These are phyloP conservation scores for Amphipoea lucens DNA, from an alignment of 2,888 invertebrate species.

Conservation along the genomic window DNA sequence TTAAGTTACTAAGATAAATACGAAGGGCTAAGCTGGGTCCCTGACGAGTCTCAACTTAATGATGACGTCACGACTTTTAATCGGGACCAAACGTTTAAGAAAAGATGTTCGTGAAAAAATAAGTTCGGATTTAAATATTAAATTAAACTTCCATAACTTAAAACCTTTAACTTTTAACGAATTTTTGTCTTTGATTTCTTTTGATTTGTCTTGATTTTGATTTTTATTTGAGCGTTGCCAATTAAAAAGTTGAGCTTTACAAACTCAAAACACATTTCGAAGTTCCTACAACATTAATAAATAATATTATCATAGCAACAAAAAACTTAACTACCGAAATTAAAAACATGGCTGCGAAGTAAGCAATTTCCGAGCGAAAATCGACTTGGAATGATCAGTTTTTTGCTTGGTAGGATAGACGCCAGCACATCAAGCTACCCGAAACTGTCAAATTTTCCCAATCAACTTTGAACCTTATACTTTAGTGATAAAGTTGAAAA, in stretches of 20 bases:
- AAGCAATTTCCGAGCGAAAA: slow-evolving; percentile 55
- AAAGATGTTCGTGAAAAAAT: slow-evolving; percentile 16
- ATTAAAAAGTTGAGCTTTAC: slow-evolving; percentile 39
- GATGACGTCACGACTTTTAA: slow-evolving; percentile 65
- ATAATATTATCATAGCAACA: slow-evolving; percentile 34
- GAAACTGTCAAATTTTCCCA: too few species aligned
- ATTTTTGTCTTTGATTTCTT: background rate
- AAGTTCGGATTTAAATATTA: slow-evolving; percentile 10
- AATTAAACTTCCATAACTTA: slow-evolving; percentile 2
- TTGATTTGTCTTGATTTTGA: background rate
- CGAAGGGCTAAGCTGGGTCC: slow-evolving; percentile 69
- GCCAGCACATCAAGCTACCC: too few species aligned
- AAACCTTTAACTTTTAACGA: slow-evolving; percentile 13
- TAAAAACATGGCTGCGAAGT: slow-evolving; percentile 51
- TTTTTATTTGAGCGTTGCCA: slow-evolving; percentile 32
- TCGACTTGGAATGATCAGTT: slow-evolving; percentile 53
- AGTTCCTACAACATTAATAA: slow-evolving; percentile 33
- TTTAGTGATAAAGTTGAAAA: too few species aligned
- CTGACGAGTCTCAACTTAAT: slow-evolving; percentile 52
- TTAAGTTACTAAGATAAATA: slow-evolving; percentile 80
- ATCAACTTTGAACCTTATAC: too few species aligned
- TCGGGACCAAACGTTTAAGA: slow-evolving; percentile 42
- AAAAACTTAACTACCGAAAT: slow-evolving; percentile 57
- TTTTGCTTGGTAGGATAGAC: slow-evolving; percentile 25
- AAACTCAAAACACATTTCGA: slow-evolving; percentile 20